Evolutionary conservation across 2,113 vertebrate genomes (phyloP).

Genomic region (Columba janthina): DNA sequence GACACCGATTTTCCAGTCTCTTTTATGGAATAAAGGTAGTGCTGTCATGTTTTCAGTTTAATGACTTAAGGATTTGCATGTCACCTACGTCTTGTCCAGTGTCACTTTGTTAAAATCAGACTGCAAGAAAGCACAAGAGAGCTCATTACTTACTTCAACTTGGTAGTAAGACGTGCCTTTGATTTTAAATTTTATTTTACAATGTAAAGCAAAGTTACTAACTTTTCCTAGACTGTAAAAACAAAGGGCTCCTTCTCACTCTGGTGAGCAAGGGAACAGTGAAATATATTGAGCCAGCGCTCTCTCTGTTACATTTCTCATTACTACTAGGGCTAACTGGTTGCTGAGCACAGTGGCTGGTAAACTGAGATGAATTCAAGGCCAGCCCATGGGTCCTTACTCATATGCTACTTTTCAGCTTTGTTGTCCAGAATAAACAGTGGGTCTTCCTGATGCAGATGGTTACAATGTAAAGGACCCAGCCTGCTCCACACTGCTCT

Average conservation of each 20-base stretch:
- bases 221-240: not conserved
- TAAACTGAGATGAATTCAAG: not conserved
- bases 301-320: not conserved
- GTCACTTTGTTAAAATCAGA: constrained; percentile 65
- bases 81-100: constrained; percentile 53
- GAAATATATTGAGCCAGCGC: not conserved
- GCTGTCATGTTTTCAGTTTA: constrained; percentile 66
- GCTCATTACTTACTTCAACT: constrained; percentile 27
- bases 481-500: not conserved
- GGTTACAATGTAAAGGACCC: not conserved
- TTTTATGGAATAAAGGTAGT: constrained; percentile 64
- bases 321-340: not conserved
- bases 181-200: constrained; percentile 39
- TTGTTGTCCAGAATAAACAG: accelerated
- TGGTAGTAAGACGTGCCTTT: constrained; percentile 41
- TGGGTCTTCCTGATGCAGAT: not conserved
- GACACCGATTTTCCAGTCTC: constrained; percentile 65
- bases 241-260: not conserved
- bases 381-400: not conserved
- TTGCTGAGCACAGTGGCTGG: not conserved
- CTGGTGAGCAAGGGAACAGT: not conserved
- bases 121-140: constrained; percentile 13
- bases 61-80: constrained; percentile 40
- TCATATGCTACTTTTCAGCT: not conserved
- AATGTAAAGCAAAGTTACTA: not conserved